phyloP scores from a whole-genome alignment of 2,113 vertebrate species.

The Elachura formosa region DNA sequence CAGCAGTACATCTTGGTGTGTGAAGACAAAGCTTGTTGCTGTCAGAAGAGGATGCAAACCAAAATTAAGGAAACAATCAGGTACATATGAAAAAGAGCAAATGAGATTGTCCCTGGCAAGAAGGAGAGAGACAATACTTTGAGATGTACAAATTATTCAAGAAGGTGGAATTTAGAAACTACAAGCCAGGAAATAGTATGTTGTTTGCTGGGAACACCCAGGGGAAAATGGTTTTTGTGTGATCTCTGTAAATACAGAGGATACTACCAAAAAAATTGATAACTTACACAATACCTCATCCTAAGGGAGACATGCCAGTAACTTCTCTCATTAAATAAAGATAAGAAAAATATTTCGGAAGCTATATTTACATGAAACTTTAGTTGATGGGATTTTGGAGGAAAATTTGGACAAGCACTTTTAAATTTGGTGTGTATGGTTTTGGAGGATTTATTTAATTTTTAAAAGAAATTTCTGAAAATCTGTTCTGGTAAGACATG shows the following conservation, averaged over 20 bases:
- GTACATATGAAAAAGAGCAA: accelerated
- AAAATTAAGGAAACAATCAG: background rate
- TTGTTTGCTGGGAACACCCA: background rate
- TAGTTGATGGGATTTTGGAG: background rate
- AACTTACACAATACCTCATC: background rate
- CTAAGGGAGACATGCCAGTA: background rate
- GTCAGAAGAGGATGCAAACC: background rate
- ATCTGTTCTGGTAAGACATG: background rate
- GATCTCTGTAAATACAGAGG: background rate
- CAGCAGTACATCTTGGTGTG: background rate
- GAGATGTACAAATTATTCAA: background rate
- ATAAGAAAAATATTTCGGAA: background rate
- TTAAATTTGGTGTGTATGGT: background rate
- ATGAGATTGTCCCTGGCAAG: background rate
- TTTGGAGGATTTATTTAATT: background rate
- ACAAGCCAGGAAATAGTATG: background rate
- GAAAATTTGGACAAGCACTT: background rate
- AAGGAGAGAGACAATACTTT: background rate
- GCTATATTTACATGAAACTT: background rate
- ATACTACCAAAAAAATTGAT: background rate
- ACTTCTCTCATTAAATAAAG: background rate
- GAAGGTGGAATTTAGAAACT: background rate
- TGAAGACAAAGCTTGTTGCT: background rate
- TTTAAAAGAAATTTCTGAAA: background rate
- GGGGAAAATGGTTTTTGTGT: background rate